phyloP scores from a whole-genome alignment of 2,113 vertebrate species.

The Ochotona princeps region DNA sequence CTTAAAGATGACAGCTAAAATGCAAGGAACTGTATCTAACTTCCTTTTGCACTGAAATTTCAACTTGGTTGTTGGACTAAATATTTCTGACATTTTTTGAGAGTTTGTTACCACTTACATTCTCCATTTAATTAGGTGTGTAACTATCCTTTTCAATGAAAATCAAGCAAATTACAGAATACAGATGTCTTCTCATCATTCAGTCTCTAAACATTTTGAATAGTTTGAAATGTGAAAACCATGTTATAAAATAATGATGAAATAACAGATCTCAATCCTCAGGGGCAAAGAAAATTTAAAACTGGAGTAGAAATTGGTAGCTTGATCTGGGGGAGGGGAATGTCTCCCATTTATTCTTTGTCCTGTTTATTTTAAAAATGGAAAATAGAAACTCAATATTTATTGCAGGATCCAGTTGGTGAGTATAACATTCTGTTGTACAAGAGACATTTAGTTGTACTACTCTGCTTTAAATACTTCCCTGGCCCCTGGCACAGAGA shows the following conservation, averaged over 20 bases:
- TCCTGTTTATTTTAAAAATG: constrained; percentile 36
- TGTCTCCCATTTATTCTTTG: neutral
- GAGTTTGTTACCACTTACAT: neutral
- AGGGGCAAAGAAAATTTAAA: constrained; percentile 16
- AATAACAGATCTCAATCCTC: constrained; percentile 4
- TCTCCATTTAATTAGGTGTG: constrained; percentile 20
- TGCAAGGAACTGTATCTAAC: neutral
- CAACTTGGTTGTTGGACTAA: neutral
- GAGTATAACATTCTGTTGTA: neutral
- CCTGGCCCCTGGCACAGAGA: neutral
- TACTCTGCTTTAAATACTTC: constrained; percentile 12
- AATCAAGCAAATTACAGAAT: constrained; percentile 33
- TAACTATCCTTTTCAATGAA: neutral
- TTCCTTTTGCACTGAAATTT: constrained; percentile 1
- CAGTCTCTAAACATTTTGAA: constrained; percentile 49
- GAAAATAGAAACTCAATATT: constrained; percentile 29
- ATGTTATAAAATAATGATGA: constrained; percentile 40
- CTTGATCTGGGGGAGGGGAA: constrained; percentile 29
- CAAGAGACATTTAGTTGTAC: constrained; percentile 23
- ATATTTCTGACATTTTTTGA: constrained; percentile 14
- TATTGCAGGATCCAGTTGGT: neutral
- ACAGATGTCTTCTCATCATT: constrained; percentile 17
- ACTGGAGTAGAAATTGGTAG: neutral
- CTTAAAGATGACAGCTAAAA: constrained; percentile 52
- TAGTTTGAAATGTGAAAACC: constrained; percentile 34